Base-by-base conservation (phyloP, 2,797 vertebrate genomes). In the Vireo griseus region DNA sequence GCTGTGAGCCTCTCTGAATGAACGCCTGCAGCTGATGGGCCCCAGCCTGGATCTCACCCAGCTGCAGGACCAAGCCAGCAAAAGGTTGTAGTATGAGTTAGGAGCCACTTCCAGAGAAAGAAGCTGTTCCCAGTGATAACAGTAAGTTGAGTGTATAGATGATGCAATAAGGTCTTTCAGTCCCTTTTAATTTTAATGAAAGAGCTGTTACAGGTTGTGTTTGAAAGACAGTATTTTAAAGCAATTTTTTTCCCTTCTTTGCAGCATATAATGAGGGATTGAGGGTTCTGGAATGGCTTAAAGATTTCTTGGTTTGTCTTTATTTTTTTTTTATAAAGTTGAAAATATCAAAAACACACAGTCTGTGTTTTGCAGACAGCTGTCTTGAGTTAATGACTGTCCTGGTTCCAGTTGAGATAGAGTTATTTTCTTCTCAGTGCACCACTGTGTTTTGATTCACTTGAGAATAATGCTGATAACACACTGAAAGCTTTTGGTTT, bases 1-100 rank as follows among this genome's bases (percentile, higher is more conserved):
- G 0, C 8, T 18, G 31, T 14, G 51, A 24, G 2, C 4, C 3
- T 31, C 5, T 9, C 11, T 5, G 61, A 25, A 7, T 6, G 8
- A 25, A 16, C 3, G 42, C 28, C 29, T 16, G 29, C 16, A n/a
- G 24, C 19, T n/a, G 48, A 2, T 5, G 33, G 26, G 4, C 16
- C 20, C 35, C 4, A 1, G 14, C 3, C 24, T 25, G 50, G 18
- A 20, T 51, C 33, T 12, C 10, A 7, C 18, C 19, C 47, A 31
- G 39, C 51, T 35, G 50, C 22, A 19, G 62, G 26, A 61, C 33
- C 39, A 29, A 35, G 47, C 11, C 47, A 50, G 82, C 24, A 19
- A 12, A 55, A 0, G 25, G 28, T 4, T 25, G 7, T 16, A 9
- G 9, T 16, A 0, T 10, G 51, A 37, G 35, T 26, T 35, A 67